phyloP scores from a whole-genome alignment of 2,888 invertebrate genomes.

The Marasmarcha lunaedactyla region DNA sequence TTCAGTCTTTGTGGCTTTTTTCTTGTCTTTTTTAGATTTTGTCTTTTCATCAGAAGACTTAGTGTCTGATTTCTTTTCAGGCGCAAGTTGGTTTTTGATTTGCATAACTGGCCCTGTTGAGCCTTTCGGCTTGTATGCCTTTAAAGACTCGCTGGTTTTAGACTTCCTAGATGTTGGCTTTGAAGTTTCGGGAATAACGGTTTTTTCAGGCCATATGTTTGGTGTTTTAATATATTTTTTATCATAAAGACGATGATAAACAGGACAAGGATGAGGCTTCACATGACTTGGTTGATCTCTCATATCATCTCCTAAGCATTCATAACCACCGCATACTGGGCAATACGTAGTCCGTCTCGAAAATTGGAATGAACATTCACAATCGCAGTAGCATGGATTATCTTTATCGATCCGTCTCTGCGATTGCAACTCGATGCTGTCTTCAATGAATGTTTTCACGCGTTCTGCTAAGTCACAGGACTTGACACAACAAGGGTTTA shows the following conservation, averaged over 20 bases:
- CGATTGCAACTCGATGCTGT: conserved; percentile 26
- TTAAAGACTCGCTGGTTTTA: too few relatives aligned
- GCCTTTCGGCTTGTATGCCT: too few relatives aligned
- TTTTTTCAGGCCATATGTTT: conserved; percentile 44
- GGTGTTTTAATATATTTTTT: conserved; percentile 34
- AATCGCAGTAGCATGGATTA: conserved; percentile 52
- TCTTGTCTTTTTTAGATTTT: too few relatives aligned
- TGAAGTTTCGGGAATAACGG: too few relatives aligned
- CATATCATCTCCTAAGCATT: conserved; percentile 49
- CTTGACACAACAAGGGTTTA: conserved; percentile 47
- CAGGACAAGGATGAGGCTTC: conserved; percentile 54
- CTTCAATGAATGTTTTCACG: conserved; percentile 48
- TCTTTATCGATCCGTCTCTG: conserved; percentile 20
- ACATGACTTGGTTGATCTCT: conserved; percentile 35
- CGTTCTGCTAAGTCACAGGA: conserved; percentile 43
- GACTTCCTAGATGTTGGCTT: too few relatives aligned
- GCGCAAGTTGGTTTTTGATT: conserved; percentile 16
- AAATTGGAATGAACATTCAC: conserved; percentile 48
- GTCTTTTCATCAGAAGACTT: too few relatives aligned
- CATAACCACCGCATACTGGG: conserved; percentile 52
- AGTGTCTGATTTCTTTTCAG: too few relatives aligned
- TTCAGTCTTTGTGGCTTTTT: too few relatives aligned
- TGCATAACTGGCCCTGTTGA: conserved; percentile 27
- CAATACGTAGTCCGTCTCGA: conserved; percentile 52
- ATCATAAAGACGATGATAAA: conserved; percentile 55